Evolutionary conservation across 2,113 vertebrate genomes (phyloP).

Genomic region (Ardeotis arabs): DNA sequence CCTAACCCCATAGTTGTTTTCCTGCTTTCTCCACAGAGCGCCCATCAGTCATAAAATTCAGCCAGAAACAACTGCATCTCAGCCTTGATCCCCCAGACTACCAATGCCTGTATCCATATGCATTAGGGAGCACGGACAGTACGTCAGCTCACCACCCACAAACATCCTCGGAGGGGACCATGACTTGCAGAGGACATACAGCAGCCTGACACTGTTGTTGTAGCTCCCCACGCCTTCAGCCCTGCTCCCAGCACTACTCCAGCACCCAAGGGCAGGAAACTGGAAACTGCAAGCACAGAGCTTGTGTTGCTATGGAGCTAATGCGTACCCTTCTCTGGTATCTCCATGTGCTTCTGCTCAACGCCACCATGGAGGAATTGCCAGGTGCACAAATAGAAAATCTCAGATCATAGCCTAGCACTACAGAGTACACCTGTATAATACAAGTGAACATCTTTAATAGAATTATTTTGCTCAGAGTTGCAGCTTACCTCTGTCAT

Average conservation of each 20-base stretch:
- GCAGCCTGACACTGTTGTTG: rapidly evolving
- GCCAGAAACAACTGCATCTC: neutral
- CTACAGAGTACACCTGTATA: neutral
- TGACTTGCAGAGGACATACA: neutral
- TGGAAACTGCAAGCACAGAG: rapidly evolving
- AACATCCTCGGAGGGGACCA: rapidly evolving
- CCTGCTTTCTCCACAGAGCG: neutral
- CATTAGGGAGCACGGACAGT: neutral
- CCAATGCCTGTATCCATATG: rapidly evolving
- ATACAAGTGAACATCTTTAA: rapidly evolving
- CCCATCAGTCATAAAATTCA: neutral
- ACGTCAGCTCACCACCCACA: neutral
- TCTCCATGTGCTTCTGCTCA: neutral
- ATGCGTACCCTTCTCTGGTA: neutral
- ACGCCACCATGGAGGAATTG: rapidly evolving
- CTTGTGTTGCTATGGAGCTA: rapidly evolving
- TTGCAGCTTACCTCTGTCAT: slow-evolving; percentile 82
- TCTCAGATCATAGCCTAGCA: neutral
- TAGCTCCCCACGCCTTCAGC: neutral
- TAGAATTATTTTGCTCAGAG: neutral
- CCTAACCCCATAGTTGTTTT: neutral
- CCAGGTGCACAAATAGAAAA: neutral
- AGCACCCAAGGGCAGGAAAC: neutral
- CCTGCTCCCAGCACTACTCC: neutral
- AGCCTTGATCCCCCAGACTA: neutral